Conservation (phyloP, 2,797 vertebrate species). For the Cirrhinus molitorella region DNA sequence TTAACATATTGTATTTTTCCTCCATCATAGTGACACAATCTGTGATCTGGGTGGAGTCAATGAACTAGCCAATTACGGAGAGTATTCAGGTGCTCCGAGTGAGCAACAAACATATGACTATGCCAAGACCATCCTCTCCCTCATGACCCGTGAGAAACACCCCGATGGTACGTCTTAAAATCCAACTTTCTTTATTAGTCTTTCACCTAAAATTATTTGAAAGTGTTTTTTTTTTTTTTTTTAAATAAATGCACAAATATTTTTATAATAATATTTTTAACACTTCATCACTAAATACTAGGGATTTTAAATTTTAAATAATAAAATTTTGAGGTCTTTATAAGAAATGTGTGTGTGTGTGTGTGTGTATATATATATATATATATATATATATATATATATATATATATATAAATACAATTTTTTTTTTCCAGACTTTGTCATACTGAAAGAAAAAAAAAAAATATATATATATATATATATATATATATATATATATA, state of each 20-base stretch:
- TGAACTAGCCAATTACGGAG: conserved; percentile 96
- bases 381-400: not conserved
- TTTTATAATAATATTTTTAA: no score
- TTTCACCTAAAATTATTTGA: not conserved
- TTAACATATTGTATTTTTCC: conserved; percentile 11
- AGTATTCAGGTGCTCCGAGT: conserved; percentile 95
- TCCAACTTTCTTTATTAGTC: not conserved
- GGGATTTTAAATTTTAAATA: no score
- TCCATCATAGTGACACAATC: conserved; percentile 89
- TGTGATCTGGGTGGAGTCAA: conserved; percentile 96
- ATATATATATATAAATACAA: not conserved
- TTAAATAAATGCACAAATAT: no score
- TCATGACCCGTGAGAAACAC: conserved; percentile 97
- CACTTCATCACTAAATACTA: not conserved
- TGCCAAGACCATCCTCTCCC: conserved; percentile 96
- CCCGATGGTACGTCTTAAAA: conserved; percentile 80
- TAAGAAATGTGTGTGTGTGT: not conserved
- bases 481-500: no score
- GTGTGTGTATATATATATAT: not conserved
- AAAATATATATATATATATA: no score
- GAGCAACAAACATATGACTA: conserved; percentile 99
- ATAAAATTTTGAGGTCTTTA: no score
- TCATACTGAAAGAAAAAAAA: not conserved
- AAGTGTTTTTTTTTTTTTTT: not conserved
- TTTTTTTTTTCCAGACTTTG: not conserved